Evolutionary conservation across 2,888 invertebrate genomes (phyloP).

Genomic region (Netelia fuscicornis): DNA sequence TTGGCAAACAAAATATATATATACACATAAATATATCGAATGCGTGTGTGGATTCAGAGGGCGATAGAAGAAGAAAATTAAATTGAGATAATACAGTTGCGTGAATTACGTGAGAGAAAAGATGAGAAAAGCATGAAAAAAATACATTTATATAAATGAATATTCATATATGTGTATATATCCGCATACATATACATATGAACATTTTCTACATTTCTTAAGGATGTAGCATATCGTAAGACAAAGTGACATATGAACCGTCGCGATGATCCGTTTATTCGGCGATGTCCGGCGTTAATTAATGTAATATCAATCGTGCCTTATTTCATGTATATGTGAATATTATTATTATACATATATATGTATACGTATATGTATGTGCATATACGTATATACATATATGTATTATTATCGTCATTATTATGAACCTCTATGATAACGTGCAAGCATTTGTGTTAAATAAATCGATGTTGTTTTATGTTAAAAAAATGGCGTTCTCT

Average conservation of each 20-base stretch:
- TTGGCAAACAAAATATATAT: neutral
- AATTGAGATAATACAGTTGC: neutral
- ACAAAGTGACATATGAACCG: slow-evolving; percentile 75
- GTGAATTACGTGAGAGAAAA: slow-evolving; percentile 24
- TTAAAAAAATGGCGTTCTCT: slow-evolving; percentile 70
- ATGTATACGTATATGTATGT: slow-evolving; percentile 76
- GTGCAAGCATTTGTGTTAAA: slow-evolving; percentile 83
- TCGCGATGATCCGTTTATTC: slow-evolving; percentile 69
- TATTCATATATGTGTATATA: slow-evolving; percentile 69
- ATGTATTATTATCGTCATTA: slow-evolving; percentile 79
- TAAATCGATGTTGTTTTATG: slow-evolving; percentile 84
- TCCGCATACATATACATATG: slow-evolving; percentile 73
- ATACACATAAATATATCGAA: neutral
- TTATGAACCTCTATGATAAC: slow-evolving; percentile 80
- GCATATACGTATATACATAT: slow-evolving; percentile 74
- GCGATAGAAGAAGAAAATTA: neutral
- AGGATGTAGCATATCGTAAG: slow-evolving; percentile 82
- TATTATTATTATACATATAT: slow-evolving; percentile 69
- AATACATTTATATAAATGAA: slow-evolving; percentile 76
- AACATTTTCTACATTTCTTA: slow-evolving; percentile 82
- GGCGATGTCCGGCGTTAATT: slow-evolving; percentile 78
- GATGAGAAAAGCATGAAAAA: slow-evolving; percentile 39
- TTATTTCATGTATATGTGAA: slow-evolving; percentile 80
- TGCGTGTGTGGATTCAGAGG: slow-evolving; percentile 14
- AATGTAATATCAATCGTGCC: slow-evolving; percentile 84